Evolutionary conservation across 2,113 vertebrate genomes (phyloP).

Genomic region (Rhabdornis inornatus): DNA sequence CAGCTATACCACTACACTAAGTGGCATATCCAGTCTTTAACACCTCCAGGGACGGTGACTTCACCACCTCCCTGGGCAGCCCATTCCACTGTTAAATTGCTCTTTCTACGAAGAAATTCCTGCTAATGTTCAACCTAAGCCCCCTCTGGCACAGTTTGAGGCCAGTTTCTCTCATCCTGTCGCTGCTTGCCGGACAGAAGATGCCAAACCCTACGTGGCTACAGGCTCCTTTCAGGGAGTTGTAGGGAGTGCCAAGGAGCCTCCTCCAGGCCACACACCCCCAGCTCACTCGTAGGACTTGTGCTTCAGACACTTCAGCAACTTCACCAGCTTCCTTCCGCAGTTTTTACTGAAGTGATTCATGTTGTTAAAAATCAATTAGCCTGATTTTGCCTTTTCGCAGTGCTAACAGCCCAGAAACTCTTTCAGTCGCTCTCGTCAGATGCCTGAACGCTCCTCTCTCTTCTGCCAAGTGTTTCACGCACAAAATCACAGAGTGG

Average conservation of each 20-base stretch:
- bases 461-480: neutral
- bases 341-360: neutral
- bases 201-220: neutral
- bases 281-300: neutral
- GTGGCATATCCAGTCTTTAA: neutral
- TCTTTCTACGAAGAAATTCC: neutral
- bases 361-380: neutral
- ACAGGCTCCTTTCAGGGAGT: neutral
- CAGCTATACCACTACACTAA: neutral
- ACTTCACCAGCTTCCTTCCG: neutral
- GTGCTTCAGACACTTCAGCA: neutral
- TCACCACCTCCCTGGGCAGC: neutral
- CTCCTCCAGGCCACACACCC: neutral
- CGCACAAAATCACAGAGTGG: neutral
- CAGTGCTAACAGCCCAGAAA: neutral
- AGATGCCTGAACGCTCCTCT: rapidly evolving
- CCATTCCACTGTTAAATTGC: neutral
- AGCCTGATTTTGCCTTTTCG: neutral
- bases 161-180: neutral
- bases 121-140: neutral
- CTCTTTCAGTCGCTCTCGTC: rapidly evolving
- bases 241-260: rapidly evolving
- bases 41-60: neutral
- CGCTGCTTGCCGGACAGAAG: rapidly evolving
- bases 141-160: no score